Conservation (phyloP, 2,888 invertebrate genomes). For the Melipona bicolor region DNA sequence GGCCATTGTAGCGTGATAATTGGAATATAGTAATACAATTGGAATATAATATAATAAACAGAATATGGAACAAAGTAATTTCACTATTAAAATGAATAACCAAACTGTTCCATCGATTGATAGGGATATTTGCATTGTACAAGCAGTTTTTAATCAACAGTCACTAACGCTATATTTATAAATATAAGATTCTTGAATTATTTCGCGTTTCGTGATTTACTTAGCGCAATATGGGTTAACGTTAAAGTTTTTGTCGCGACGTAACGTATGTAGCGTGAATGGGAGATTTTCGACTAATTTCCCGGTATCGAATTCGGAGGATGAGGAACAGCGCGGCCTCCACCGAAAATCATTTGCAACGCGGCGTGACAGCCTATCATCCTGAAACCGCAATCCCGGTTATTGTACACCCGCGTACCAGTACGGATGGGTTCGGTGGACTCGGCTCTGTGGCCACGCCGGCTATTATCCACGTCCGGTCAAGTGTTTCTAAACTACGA, state of each 20-base stretch:
- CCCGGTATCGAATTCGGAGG: conserved; percentile 43
- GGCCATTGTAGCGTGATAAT: too few relatives aligned
- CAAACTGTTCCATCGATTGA: too few relatives aligned
- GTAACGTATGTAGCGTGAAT: not conserved
- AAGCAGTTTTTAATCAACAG: too few relatives aligned
- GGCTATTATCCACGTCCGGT: conserved; percentile 81
- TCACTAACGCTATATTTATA: too few relatives aligned
- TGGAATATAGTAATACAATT: too few relatives aligned
- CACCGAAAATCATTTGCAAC: conserved; percentile 78
- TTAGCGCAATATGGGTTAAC: too few relatives aligned
- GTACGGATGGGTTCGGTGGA: conserved; percentile 72
- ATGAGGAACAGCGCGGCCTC: conserved; percentile 48
- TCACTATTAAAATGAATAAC: too few relatives aligned
- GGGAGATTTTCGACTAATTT: not conserved
- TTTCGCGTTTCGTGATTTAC: too few relatives aligned
- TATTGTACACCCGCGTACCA: conserved; percentile 78
- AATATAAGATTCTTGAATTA: too few relatives aligned
- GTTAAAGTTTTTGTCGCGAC: not conserved
- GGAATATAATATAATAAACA: too few relatives aligned
- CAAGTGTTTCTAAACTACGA: conserved; percentile 74
- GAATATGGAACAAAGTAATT: too few relatives aligned
- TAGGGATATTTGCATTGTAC: too few relatives aligned
- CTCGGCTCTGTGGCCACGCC: conserved; percentile 74
- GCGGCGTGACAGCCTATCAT: conserved; percentile 80
- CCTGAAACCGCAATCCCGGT: conserved; percentile 80